Evolutionary conservation across 2,888 invertebrate species (phyloP).

Genomic region (Lasioglossum vierecki): DNA sequence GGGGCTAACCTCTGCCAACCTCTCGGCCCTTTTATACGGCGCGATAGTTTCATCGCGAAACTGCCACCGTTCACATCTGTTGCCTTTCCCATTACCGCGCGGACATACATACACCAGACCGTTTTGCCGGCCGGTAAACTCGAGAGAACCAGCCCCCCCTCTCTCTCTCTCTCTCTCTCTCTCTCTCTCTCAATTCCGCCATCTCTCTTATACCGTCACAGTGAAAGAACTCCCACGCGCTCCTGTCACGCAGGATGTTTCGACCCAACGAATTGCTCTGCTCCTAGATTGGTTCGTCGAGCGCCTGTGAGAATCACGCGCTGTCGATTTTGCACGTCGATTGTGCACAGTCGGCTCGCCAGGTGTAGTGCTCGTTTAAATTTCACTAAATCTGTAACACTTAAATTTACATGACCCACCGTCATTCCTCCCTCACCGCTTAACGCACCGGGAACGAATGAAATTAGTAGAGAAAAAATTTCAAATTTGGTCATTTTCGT

Average conservation of each 20-base stretch:
- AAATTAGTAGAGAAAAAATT: neutral
- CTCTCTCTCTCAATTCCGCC: slow-evolving; percentile 7
- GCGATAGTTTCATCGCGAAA: slow-evolving; percentile 64
- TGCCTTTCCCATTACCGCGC: slow-evolving; percentile 60
- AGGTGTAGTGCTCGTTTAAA: neutral
- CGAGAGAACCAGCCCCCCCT: slow-evolving; percentile 28
- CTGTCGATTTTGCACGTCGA: neutral
- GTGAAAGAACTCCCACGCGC: neutral
- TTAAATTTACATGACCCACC: neutral
- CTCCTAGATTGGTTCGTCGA: slow-evolving; percentile 1
- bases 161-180: neutral
- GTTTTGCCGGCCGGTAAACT: slow-evolving; percentile 60
- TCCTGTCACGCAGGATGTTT: slow-evolving; percentile 1
- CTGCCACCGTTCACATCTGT: slow-evolving; percentile 60
- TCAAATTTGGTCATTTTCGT: neutral
- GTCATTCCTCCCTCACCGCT: neutral
- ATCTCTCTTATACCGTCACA: neutral
- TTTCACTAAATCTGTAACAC: neutral
- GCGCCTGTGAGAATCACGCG: neutral
- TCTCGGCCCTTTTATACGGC: slow-evolving; percentile 62
- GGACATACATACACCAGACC: slow-evolving; percentile 53
- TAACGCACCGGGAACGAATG: neutral
- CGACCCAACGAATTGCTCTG: slow-evolving; percentile 38
- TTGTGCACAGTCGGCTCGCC: neutral
- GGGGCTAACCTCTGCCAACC: slow-evolving; percentile 53